These are phyloP conservation scores for Pelochelys cantorii DNA, from an alignment of 2,797 vertebrate species.

Conservation along the genomic window DNA sequence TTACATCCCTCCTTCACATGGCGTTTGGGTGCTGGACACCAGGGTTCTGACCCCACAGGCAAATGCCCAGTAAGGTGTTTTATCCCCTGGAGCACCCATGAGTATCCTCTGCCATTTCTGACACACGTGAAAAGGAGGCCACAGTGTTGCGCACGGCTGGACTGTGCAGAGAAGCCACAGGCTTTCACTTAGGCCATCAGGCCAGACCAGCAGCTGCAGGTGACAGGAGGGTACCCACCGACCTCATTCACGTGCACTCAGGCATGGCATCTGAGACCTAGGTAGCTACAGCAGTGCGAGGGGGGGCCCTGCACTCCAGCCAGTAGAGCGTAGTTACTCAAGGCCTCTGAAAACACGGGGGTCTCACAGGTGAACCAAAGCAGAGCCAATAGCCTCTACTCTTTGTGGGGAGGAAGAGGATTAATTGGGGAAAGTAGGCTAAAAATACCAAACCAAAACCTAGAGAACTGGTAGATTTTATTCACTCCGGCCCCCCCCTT, in stretches of 20 bases:
- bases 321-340: not conserved
- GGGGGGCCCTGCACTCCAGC: not conserved
- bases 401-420: too few relatives aligned
- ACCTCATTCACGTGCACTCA: not conserved
- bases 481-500: too few relatives aligned
- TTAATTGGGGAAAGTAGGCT: too few relatives aligned
- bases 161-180: not conserved
- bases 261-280: not conserved
- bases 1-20: not conserved
- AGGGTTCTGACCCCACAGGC: not conserved
- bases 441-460: too few relatives aligned
- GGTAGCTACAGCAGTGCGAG: not conserved
- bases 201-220: not conserved
- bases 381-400: not conserved
- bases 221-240: not conserved
- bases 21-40: not conserved
- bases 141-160: not conserved
- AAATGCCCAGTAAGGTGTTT: not conserved
- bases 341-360: not conserved
- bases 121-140: not conserved
- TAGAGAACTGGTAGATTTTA: too few relatives aligned
- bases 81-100: not conserved
- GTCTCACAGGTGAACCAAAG: not conserved
- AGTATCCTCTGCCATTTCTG: too few relatives aligned
- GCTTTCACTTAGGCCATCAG: not conserved